A percentile compares a stretch with the other conserved stretches of the same genome.
Conservation (phyloP, 2,888 invertebrate genomes). For the Congeria kusceri region DNA sequence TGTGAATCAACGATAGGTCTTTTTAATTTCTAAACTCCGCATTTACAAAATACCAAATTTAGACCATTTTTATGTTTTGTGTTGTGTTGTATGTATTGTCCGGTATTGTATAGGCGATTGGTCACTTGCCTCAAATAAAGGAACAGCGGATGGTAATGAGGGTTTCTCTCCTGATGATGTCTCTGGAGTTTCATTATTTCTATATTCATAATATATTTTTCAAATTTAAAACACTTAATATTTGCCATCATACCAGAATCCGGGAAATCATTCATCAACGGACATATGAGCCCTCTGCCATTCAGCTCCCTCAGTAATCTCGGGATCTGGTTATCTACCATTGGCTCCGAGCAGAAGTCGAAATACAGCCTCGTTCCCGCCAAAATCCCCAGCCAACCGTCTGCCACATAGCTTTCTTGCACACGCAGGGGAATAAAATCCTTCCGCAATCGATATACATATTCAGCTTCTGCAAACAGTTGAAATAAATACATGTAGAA, state of each 20-base stretch:
- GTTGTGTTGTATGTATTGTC: no score
- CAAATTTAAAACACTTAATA: no score
- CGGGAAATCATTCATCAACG: conserved; percentile 10
- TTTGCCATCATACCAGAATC: conserved; percentile 32
- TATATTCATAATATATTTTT: no score
- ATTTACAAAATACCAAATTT: no score
- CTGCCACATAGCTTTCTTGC: conserved; percentile 80
- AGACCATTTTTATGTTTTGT: no score
- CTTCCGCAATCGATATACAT: conserved; percentile 82
- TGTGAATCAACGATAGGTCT: no score
- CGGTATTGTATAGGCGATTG: no score
- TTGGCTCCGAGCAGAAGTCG: conserved; percentile 77
- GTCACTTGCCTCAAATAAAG: no score
- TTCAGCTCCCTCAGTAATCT: conserved; percentile 79
- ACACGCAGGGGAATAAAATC: conserved; percentile 82
- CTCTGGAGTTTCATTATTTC: no score
- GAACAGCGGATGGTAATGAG: no score
- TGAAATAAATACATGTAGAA: background rate
- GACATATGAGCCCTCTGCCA: conserved; percentile 72
- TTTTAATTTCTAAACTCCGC: no score
- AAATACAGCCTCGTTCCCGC: conserved; percentile 83
- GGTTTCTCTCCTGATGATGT: no score
- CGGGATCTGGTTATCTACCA: conserved; percentile 71
- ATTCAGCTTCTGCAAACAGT: conserved; percentile 83
- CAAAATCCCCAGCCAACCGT: conserved; percentile 85